These are phyloP conservation scores for Ceyx cyanopectus DNA, from an alignment of 2,113 vertebrate genomes.

Conservation along the genomic window DNA sequence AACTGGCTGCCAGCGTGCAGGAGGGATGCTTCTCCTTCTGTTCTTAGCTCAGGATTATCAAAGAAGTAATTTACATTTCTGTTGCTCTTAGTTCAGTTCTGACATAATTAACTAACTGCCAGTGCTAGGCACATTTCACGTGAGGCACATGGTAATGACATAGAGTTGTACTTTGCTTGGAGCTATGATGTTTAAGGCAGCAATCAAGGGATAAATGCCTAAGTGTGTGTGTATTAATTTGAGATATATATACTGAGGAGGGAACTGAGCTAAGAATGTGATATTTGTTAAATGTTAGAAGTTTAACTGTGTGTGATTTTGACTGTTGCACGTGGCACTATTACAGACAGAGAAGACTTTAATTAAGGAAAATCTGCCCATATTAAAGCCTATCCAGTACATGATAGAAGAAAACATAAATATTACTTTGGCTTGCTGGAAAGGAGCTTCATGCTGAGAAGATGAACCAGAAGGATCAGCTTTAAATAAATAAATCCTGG, in stretches of 20 bases:
- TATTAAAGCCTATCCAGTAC: not conserved
- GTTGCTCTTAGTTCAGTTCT: not conserved
- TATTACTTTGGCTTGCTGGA: not conserved
- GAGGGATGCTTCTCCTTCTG: not conserved
- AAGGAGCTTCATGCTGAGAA: not conserved
- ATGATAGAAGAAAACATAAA: not conserved
- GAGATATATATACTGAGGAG: not conserved
- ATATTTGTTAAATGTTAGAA: not conserved
- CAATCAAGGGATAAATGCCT: not conserved
- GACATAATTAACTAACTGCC: not conserved
- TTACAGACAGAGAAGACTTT: not conserved
- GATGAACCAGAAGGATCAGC: not conserved
- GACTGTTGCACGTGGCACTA: not conserved
- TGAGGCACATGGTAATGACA: not conserved
- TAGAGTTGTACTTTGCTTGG: not conserved
- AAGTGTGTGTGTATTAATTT: not conserved
- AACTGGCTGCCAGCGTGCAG: not conserved
- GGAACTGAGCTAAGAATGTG: not conserved
- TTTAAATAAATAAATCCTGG: not conserved
- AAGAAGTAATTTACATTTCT: not conserved
- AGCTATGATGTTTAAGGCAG: not conserved
- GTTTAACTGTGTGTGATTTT: not conserved
- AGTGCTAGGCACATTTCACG: accelerated
- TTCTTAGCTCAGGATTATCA: not conserved
- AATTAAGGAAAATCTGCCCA: not conserved